These are phyloP conservation scores for Philypnodon macrostomus DNA, from an alignment of 2,797 vertebrate genomes.

Conservation along the genomic window DNA sequence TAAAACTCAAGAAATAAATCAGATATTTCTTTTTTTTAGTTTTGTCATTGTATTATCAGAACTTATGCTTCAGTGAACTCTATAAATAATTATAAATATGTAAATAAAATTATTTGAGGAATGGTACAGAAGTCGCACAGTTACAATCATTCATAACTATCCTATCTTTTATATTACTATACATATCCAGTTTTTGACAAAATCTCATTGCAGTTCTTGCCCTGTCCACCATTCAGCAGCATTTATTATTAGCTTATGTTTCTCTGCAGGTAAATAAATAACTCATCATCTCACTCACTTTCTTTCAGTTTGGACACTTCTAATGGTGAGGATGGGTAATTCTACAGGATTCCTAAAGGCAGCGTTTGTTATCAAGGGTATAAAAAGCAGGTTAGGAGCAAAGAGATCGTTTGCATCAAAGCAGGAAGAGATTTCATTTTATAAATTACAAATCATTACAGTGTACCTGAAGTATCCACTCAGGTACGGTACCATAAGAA, in stretches of 20 bases:
- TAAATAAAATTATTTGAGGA: too few relatives aligned
- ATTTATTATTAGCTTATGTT: too few relatives aligned
- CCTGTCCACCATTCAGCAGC: too few relatives aligned
- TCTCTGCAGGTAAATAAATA: conserved; percentile 14
- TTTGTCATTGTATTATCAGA: too few relatives aligned
- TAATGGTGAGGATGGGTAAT: conserved; percentile 41
- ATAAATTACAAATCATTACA: conserved; percentile 51
- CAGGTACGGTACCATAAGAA: conserved; percentile 28
- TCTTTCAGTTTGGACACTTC: conserved; percentile 39
- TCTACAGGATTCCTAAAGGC: conserved; percentile 68
- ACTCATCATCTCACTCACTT: conserved; percentile 17
- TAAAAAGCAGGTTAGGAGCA: conserved; percentile 64
- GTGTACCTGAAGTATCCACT: conserved; percentile 56
- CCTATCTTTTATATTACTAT: too few relatives aligned
- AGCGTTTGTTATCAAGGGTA: conserved; percentile 60
- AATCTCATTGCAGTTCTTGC: too few relatives aligned
- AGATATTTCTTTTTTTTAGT: too few relatives aligned
- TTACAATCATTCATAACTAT: too few relatives aligned
- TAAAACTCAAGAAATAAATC: too few relatives aligned
- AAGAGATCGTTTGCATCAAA: conserved; percentile 55
- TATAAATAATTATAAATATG: too few relatives aligned
- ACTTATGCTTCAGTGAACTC: too few relatives aligned
- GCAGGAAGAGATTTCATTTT: conserved; percentile 44
- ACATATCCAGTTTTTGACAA: too few relatives aligned
- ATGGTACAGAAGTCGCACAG: conserved; percentile 50